Evolutionary conservation across 1,140 invertebrate species (phyloP).

Genomic region (Pteromalus puparum): DNA sequence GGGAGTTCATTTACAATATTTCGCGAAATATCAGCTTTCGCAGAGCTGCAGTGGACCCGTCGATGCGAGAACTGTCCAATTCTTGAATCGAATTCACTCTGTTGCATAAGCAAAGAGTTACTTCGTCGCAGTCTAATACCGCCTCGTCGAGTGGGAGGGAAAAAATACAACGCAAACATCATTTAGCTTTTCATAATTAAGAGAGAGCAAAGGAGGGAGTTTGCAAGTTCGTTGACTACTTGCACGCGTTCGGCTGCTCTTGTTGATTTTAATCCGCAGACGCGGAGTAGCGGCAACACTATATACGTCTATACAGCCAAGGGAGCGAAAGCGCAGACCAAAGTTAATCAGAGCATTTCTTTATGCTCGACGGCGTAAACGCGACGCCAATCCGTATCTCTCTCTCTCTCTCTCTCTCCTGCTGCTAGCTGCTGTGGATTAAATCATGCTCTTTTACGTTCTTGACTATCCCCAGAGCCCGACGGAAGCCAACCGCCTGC

Average conservation of each 20-base stretch:
- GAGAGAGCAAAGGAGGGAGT: constrained; percentile 32
- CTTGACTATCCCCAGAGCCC: not conserved
- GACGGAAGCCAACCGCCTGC: too few species aligned
- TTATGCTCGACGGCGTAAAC: constrained; percentile 57
- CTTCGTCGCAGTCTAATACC: too few species aligned
- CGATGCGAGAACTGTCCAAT: not conserved
- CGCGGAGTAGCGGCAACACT: not conserved
- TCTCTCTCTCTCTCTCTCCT: constrained; percentile 12
- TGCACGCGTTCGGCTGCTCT: constrained; percentile 51
- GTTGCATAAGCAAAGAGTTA: too few species aligned
- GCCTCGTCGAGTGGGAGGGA: constrained; percentile 14
- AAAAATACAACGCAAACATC: constrained; percentile 56
- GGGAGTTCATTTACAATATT: not conserved
- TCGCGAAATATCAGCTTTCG: not conserved
- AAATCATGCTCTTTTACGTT: constrained; percentile 56
- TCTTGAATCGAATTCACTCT: not conserved
- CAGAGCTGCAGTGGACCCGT: not conserved
- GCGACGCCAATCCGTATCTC: constrained; percentile 53
- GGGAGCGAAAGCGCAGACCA: constrained; percentile 49
- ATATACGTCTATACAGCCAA: not conserved
- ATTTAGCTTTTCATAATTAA: constrained; percentile 61
- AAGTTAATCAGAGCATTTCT: constrained; percentile 66
- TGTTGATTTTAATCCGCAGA: constrained; percentile 61
- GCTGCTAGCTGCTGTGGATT: constrained; percentile 47
- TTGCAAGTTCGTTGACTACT: constrained; percentile 7